Evolutionary conservation across 2,888 invertebrate genomes (phyloP).

Genomic region (Quadroppia sp.): DNA sequence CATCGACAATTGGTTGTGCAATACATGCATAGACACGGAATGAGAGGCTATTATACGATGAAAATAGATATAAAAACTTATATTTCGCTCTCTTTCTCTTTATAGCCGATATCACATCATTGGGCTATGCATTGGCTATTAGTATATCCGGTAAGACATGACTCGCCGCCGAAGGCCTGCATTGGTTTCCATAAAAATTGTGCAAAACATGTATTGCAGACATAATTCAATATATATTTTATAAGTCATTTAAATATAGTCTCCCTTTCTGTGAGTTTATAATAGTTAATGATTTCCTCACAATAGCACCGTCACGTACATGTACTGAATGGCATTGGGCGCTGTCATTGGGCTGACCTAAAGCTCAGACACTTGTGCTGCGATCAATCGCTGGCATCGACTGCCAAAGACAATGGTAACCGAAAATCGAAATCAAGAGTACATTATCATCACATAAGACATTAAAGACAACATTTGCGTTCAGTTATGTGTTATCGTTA

Average conservation of each 20-base stretch:
- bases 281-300: conserved; percentile 37
- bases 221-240: conserved; percentile 23
- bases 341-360: not conserved
- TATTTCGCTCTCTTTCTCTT: not conserved
- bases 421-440: conserved; percentile 19
- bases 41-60: not conserved
- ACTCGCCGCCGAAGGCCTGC: conserved; percentile 10
- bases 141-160: conserved; percentile 33
- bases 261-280: not conserved
- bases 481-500: conserved; percentile 11
- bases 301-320: conserved; percentile 31
- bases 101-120: conserved; percentile 32
- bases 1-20: conserved; percentile 12
- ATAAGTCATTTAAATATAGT: not conserved
- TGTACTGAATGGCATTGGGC: not conserved
- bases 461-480: conserved; percentile 12
- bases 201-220: conserved; percentile 8
- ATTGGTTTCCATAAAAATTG: conserved; percentile 18
- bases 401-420: conserved; percentile 35
- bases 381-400: conserved; percentile 6
- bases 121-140: conserved; percentile 31
- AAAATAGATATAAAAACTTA: conserved; percentile 9
- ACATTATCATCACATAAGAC: conserved; percentile 26
- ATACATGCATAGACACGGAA: conserved; percentile 34
- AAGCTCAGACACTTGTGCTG: not conserved